phyloP scores from a whole-genome alignment of 2,797 vertebrate genomes.

The Parotocinclus haroldoi region DNA sequence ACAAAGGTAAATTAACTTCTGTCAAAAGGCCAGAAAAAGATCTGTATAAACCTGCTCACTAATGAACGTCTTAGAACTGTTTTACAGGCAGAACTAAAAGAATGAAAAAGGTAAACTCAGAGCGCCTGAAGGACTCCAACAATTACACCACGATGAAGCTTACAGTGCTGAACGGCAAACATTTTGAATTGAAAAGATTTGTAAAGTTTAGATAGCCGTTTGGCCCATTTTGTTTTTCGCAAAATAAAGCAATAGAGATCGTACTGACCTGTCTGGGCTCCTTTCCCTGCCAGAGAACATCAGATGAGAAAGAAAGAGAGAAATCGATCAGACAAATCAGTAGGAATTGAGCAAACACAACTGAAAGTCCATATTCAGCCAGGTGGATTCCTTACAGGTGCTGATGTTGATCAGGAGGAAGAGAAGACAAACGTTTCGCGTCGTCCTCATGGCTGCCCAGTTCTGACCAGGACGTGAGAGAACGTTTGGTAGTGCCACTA shows the following conservation, averaged over 20 bases:
- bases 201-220: too few species aligned
- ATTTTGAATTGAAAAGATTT: too few species aligned
- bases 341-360: constrained; percentile 17
- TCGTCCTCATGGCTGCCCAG: constrained; percentile 39
- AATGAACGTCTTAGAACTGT: too few species aligned
- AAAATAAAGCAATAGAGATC: neutral
- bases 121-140: too few species aligned
- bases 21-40: too few species aligned
- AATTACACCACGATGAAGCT: too few species aligned
- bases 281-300: neutral
- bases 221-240: too few species aligned
- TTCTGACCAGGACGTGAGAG: constrained; percentile 22
- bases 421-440: constrained; percentile 27
- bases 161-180: too few species aligned
- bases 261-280: constrained; percentile 33
- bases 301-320: constrained; percentile 14
- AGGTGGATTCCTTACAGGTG: constrained; percentile 63
- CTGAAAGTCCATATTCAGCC: constrained; percentile 13
- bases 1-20: too few species aligned
- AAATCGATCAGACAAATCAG: neutral
- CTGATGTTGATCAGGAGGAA: constrained; percentile 45
- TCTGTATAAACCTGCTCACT: too few species aligned
- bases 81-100: too few species aligned
- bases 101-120: too few species aligned
- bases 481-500: constrained; percentile 13